phyloP scores from a whole-genome alignment of 2,797 vertebrate genomes.

The Diplodus sargus region DNA sequence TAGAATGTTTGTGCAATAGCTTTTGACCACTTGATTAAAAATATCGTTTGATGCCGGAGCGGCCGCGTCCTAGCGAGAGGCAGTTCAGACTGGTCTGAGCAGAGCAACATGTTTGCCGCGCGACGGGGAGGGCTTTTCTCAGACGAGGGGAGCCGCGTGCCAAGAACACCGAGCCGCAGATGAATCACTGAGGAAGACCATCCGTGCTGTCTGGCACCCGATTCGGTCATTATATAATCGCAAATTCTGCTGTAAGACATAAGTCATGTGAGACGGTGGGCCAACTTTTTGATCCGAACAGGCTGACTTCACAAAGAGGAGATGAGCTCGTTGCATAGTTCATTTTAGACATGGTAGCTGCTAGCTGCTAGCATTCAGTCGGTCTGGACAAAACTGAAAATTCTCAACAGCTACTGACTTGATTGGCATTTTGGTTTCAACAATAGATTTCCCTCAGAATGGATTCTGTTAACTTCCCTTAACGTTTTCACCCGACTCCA shows the following conservation, averaged over 20 bases:
- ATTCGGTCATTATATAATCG: slow-evolving; percentile 49
- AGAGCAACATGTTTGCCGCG: slow-evolving; percentile 58
- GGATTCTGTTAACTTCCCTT: background rate
- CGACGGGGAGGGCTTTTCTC: slow-evolving; percentile 58
- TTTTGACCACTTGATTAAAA: slow-evolving; percentile 86
- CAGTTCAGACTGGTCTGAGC: slow-evolving; percentile 82
- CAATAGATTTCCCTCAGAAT: background rate
- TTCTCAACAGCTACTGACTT: background rate
- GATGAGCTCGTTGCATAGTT: slow-evolving; percentile 14
- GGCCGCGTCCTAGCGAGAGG: slow-evolving; percentile 68
- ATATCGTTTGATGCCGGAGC: slow-evolving; percentile 83
- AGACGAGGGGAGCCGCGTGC: slow-evolving; percentile 49
- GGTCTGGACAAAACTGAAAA: background rate
- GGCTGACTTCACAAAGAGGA: background rate
- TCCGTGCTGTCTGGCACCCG: slow-evolving; percentile 17
- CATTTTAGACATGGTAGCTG: background rate
- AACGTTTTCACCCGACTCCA: background rate
- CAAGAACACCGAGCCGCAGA: slow-evolving; percentile 52
- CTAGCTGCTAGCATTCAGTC: background rate
- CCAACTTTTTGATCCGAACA: background rate
- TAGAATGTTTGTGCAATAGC: slow-evolving; percentile 86
- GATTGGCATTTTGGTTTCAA: background rate
- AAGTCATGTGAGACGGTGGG: background rate
- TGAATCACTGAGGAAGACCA: slow-evolving; percentile 37
- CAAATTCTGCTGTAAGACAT: background rate